phyloP scores from a whole-genome alignment of 2,797 vertebrate species.

The Heteromormyrus szaboi region DNA sequence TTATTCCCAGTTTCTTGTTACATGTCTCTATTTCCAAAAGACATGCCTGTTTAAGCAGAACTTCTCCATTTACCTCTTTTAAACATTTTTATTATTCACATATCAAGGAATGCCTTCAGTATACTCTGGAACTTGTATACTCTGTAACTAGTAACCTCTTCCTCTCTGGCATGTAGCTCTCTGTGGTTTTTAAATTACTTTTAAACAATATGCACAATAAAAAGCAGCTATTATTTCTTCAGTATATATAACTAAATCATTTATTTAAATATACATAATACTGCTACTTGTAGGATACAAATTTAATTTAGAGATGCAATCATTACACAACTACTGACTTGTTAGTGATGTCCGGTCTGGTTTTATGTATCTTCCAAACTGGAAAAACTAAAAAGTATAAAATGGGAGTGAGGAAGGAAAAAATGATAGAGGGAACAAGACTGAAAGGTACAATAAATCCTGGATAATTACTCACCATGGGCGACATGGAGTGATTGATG shows the following conservation, averaged over 20 bases:
- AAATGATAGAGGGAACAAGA: neutral
- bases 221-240: neutral
- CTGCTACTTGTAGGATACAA: neutral
- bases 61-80: conserved; percentile 7
- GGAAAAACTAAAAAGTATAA: neutral
- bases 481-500: conserved; percentile 62
- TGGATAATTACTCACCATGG: conserved; percentile 58
- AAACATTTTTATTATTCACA: neutral
- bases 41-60: neutral
- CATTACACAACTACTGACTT: neutral
- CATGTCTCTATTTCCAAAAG: neutral
- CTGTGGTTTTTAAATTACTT: neutral
- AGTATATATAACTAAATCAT: neutral
- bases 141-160: neutral
- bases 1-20: conserved; percentile 9
- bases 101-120: neutral
- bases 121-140: neutral
- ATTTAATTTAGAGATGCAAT: neutral
- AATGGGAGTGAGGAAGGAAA: neutral
- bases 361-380: neutral
- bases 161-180: neutral
- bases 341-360: neutral
- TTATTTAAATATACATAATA: neutral
- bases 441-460: conserved; percentile 44
- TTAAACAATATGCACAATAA: neutral